Evolutionary conservation across 2,113 vertebrate species (phyloP), one percentile per base, ranked within the genome.

Genomic region (Dipodomys merriami): DNA sequence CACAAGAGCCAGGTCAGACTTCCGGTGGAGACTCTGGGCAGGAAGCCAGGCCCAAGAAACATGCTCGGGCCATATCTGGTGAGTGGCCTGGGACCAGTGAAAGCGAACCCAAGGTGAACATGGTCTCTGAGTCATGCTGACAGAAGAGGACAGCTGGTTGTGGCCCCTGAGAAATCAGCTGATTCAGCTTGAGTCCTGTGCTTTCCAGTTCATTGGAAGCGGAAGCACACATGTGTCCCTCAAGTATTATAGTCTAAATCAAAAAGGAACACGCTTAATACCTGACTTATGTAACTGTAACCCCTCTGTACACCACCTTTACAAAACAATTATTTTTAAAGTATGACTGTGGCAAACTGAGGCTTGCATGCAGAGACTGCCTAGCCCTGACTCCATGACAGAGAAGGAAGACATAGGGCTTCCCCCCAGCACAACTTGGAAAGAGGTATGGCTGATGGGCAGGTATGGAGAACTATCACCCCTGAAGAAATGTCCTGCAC

Each of bases 11-110:
- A 49, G 15, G 83, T 80, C 91, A 90, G 30, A 35, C 13, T 49
- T 82, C 39, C 71, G 19, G 46, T 30, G 13, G 72, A 68, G 35
- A 82, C 39, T 68, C 65, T 64, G 65, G 91, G 94, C 86, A 73
- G 86, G 88, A 88, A 82, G 71, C 88, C 92, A 90, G 92, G 33
- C 53, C 62, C 22, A 15, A 60, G 71, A 10, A 67, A 74, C 27
- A 49, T 44, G 57, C 86, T 76, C 57, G 89, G 62, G 65, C 62
- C 62, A 44, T 23, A 27, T n/a, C 81, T 49, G 53, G 25, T 23
- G 6, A 35, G 86, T 78, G 57, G 53, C 88, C 84, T 57, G 82
- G 64, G 69, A 44, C 72, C 12, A 64, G 82, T 3, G 6, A n/a
- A 6, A 30, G 22, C 44, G 57, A 10, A 65, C 22, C 33, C 11